Base-by-base conservation (phyloP, 2,888 invertebrate genomes). In the Sylvicola cinctus region DNA sequence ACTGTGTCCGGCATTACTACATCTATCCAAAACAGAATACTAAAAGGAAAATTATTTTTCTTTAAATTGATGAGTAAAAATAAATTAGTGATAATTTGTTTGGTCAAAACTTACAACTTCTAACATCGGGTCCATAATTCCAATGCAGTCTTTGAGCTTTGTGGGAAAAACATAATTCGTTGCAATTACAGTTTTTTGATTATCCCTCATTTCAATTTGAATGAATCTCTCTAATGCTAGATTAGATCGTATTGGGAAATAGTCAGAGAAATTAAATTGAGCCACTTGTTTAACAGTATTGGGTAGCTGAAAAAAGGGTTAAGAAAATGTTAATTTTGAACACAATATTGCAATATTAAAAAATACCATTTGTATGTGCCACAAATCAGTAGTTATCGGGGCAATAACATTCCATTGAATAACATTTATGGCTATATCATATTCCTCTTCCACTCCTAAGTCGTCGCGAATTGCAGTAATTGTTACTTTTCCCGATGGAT, bases 161-260 rank as follows among this genome's bases (percentile, higher is more conserved):
- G 51, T 58, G 1, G 77, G 74, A 44, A 78, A 75, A 3, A 74
- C 55, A 44, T 68, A 76, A 49, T 79, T 81, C 36, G 63, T 58
- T 0, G 80, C 73, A 3, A 71, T 61, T 2, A 63, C 50, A 26
- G 38, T 28, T 2, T 57, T 48, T 1, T 54, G 48, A 4, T 43
- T 38, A 36, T 66, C 58, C 38, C 53, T 55, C n/a, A 79, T 48
- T 3, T 65, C 55, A 39, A 68, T 66, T 43, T 54, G 49, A 2
- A 54, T 14, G 5, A 42, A 36, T 28, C 32, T n/a, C 13, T 28
- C 29, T 8, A 20, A 20, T 34, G 16, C 14, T 34, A 15, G 25
- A 11, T 29, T 10, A n/a, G 29, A 8, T 16, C 17, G 13, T 17
- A 12, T 16, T 14, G 4, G 20, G 15, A 43, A 8, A 7, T 23